Percentiles rank a stretch among this genome's conserved stretches.
phyloP scores from a whole-genome alignment of 2,797 vertebrate species.

The Lindbergichthys nudifrons region DNA sequence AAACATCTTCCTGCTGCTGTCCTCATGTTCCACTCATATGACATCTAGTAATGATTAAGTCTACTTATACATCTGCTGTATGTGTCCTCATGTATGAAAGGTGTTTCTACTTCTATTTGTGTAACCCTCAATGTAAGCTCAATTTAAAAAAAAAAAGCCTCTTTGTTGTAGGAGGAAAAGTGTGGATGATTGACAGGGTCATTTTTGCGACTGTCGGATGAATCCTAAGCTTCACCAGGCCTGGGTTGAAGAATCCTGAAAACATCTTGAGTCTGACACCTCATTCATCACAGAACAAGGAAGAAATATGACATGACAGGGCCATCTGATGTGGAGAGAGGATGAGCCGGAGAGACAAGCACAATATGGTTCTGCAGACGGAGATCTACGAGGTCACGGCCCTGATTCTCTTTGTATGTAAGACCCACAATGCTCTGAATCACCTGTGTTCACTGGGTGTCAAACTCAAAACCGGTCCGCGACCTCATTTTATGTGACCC shows the following conservation, averaged over 20 bases:
- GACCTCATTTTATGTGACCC: no score
- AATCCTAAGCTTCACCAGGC: slow-evolving; percentile 36
- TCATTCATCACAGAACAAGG: slow-evolving; percentile 74
- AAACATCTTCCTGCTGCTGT: slow-evolving; percentile 7
- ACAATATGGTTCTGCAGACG: slow-evolving; percentile 61
- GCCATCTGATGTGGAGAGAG: slow-evolving; percentile 54
- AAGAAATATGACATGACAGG: slow-evolving; percentile 72
- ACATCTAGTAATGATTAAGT: slow-evolving; percentile 12
- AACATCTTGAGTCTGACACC: slow-evolving; percentile 72
- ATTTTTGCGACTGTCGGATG: slow-evolving; percentile 53
- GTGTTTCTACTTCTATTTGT: slow-evolving; percentile 21
- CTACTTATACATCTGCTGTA: background rate
- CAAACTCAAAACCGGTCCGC: no score
- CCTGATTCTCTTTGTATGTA: slow-evolving; percentile 24
- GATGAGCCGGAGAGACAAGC: slow-evolving; percentile 51
- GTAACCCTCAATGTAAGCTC: slow-evolving; percentile 11
- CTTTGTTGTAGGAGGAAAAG: slow-evolving; percentile 26
- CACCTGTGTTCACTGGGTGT: background rate
- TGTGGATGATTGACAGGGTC: slow-evolving; percentile 64
- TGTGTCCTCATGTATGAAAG: slow-evolving; percentile 2
- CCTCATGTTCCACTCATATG: background rate
- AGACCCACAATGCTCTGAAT: slow-evolving; percentile 21
- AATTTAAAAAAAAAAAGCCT: slow-evolving; percentile 31
- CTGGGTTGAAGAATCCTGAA: slow-evolving; percentile 61
- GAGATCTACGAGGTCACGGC: slow-evolving; percentile 11